Evolutionary conservation across 2,113 vertebrate genomes (phyloP), one percentile per base, ranked within the genome.

Genomic region (western clawed frog (Xenopus tropicalis)): DNA sequence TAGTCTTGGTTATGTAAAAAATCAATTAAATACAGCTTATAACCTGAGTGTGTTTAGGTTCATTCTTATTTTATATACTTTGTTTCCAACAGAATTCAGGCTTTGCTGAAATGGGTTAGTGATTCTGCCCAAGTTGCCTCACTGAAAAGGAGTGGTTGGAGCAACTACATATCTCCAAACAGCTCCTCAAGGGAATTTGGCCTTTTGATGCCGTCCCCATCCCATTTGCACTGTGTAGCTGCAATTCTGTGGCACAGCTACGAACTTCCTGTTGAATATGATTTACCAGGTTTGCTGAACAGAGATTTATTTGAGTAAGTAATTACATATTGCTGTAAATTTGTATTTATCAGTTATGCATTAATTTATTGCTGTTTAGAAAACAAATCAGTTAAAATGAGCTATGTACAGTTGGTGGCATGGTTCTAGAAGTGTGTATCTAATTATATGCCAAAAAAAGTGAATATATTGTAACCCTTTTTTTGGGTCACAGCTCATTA

Each of bases 161-260:
- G 90, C 78, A 94, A 89, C 78, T 94, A 92, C 71, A 29, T 87
- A 37, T 85, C 88, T 44, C 86, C 90, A 4, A 86, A 81, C 16
- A 86, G 86, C 81, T 95, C 93, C 0, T 77, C 93, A 0, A 83
- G 93, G 71, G 97, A 99, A 73, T 98, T 97, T 20, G 97, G 97
- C 58, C 95, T 99, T 57, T 82, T 99, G 70, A 98, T 98, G 97
- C 97, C 97, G 0, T 99, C 97, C 0, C 97, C 97, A 14, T 99
- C 97, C 63, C 97, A 98, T 80, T 85, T 99, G 79, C 97, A 99
- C 84, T 98, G 97, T 0, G 95, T 98, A 20, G 96, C 97, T 7
- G 95, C 97, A 25, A 93, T 99, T 86, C 73, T 99, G 66, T 99
- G 97, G 97, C 96, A 98, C 69, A 99, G 97, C 80, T 98, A 97